Evolutionary conservation across 2,888 invertebrate species (phyloP), one percentile per base, ranked within the genome.

Genomic region (Ophion obscuratus): DNA sequence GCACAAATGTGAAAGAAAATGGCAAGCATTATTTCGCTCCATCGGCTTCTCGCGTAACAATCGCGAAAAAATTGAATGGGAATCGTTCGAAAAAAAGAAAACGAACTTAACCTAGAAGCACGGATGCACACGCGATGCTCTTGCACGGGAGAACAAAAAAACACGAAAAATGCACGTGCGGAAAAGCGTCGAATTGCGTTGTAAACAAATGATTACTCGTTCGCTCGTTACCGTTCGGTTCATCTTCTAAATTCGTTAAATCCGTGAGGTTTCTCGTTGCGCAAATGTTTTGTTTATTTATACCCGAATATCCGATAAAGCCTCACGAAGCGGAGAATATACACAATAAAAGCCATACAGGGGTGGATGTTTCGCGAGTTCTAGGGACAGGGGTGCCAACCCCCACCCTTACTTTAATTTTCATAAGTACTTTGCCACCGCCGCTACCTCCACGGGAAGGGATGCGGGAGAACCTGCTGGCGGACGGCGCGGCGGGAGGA

Each of bases 171-270:
- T 64, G 47, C 77, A 68, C 81, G 53, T 67, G 62, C n/a, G 44
- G n/a, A 62, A 61, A 31, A 79, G 24, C 36, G 57, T 10, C 10
- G 10, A n/a, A n/a, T 44, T 44, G 27, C 10, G 40, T 57, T 27
- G 66, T 71, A 59, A 77, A 85, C 73, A 66, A 57, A 61, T 71
- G 27, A 27, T 64, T 71, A 10, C 2, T 24, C 27, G 2, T 20
- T 9, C n/a, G 31, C 4, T 66, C 85, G 81, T 91, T 88, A 92
- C 92, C 91, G 89, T 85, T 87, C 91, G 89, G 82, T 91, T 92
- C 92, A 92, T 92, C 61, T 79, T 89, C 90, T 7, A 17, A 66
- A 64, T 66, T 82, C 76, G 47, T 81, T 66, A 78, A 9, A 76
- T 24, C 47, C 36, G 62, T 61, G 61, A 62, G 53, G 27, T 79